These are phyloP conservation scores for Lypha dubia DNA, from an alignment of 2,888 invertebrate genomes.

Conservation along the genomic window DNA sequence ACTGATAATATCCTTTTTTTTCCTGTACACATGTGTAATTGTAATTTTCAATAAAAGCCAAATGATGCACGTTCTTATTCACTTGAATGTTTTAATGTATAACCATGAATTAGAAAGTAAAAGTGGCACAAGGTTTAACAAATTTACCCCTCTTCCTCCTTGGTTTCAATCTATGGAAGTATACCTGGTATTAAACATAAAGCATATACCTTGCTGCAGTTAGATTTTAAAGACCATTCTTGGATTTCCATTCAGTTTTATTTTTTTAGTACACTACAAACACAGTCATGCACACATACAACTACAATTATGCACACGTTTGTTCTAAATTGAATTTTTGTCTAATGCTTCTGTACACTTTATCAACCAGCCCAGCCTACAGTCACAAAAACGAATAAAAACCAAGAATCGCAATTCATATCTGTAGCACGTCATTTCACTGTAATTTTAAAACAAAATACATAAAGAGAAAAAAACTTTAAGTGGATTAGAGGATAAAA, in stretches of 20 bases:
- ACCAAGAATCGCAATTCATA: background rate
- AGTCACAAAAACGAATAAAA: background rate
- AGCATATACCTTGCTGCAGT: constrained; percentile 3
- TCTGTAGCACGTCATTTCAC: constrained; percentile 13
- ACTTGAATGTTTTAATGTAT: background rate
- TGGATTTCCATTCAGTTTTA: constrained; percentile 1
- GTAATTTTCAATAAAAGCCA: background rate
- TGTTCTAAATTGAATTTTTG: constrained; percentile 31
- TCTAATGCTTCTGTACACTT: background rate
- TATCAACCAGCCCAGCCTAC: background rate
- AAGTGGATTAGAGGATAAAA: constrained; percentile 28
- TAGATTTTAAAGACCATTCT: background rate
- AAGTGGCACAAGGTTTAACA: constrained; percentile 20
- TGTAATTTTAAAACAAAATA: background rate
- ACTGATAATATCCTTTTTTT: background rate
- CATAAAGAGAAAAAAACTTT: background rate
- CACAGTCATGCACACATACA: too few relatives aligned
- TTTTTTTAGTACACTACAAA: background rate
- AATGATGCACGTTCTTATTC: background rate
- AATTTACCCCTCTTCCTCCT: background rate
- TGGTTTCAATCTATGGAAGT: background rate
- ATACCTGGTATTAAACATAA: background rate
- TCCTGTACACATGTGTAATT: constrained; percentile 3
- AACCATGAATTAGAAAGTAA: constrained; percentile 16
- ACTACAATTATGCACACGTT: background rate